phyloP scores from a whole-genome alignment of 2,888 invertebrate species.

The Xestia c-nigrum region DNA sequence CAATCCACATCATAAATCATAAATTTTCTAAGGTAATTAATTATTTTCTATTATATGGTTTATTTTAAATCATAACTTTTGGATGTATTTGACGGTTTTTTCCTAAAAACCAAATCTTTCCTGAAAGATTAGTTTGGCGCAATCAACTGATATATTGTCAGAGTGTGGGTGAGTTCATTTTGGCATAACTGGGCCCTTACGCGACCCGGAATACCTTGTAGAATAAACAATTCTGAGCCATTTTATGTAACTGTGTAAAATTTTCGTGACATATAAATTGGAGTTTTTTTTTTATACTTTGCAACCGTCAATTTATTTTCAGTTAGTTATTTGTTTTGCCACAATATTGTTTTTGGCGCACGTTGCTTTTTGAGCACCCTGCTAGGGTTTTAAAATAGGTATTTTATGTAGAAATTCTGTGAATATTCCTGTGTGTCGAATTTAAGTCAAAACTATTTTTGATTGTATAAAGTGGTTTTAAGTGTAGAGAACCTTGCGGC shows the following conservation, averaged over 20 bases:
- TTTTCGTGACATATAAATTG: background rate
- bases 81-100: background rate
- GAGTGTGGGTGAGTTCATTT: background rate
- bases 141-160: background rate
- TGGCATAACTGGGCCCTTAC: background rate
- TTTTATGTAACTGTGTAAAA: background rate
- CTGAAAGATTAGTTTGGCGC: background rate
- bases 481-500: background rate
- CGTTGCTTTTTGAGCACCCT: constrained; percentile 49
- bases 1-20: background rate
- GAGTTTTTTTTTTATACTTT: constrained; percentile 29
- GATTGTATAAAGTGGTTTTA: background rate
- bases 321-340: constrained; percentile 36
- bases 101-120: background rate
- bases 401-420: constrained; percentile 21
- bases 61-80: background rate
- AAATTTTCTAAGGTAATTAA: background rate
- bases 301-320: constrained; percentile 17
- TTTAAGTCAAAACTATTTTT: background rate
- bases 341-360: constrained; percentile 39
- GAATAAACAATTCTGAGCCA: background rate
- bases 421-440: background rate
- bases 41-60: background rate
- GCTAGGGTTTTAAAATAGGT: constrained; percentile 17
- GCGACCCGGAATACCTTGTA: background rate